phyloP scores from a whole-genome alignment of 2,888 invertebrate genomes.

The Perizoma affinitatum region DNA sequence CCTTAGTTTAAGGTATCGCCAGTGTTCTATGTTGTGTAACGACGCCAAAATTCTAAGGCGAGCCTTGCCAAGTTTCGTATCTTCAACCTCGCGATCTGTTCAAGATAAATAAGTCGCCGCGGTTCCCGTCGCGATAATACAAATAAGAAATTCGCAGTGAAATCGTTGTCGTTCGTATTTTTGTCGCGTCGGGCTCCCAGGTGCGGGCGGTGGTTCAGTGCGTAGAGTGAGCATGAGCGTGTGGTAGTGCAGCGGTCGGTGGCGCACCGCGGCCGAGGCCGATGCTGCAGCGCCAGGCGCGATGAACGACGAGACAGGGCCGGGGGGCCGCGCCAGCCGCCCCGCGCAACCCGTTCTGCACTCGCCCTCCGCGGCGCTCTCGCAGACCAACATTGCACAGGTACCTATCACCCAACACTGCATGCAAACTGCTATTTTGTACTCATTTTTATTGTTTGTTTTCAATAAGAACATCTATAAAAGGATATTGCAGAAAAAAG shows the following conservation, averaged over 20 bases:
- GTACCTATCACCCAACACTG: slow-evolving; percentile 32
- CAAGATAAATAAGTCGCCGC: slow-evolving; percentile 40
- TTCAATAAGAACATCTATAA: too few species aligned
- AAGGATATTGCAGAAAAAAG: too few species aligned
- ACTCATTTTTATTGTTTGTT: neutral
- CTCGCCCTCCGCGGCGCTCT: slow-evolving; percentile 60
- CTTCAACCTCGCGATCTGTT: slow-evolving; percentile 51
- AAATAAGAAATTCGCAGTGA: slow-evolving; percentile 44
- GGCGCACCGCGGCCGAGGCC: slow-evolving; percentile 59
- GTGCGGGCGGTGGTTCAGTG: slow-evolving; percentile 17
- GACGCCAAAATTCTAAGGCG: slow-evolving; percentile 69
- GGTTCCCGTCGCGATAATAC: slow-evolving; percentile 39
- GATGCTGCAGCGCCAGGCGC: slow-evolving; percentile 69
- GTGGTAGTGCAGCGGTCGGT: slow-evolving; percentile 30
- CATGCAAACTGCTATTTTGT: neutral
- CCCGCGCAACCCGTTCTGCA: slow-evolving; percentile 39
- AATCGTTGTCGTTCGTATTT: slow-evolving; percentile 38
- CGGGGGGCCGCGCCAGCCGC: slow-evolving; percentile 49
- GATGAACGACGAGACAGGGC: slow-evolving; percentile 77
- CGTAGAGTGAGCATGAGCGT: slow-evolving; percentile 7
- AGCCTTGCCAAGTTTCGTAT: slow-evolving; percentile 71
- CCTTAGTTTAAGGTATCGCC: slow-evolving; percentile 74
- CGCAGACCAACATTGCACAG: slow-evolving; percentile 62
- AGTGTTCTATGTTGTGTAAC: slow-evolving; percentile 79
- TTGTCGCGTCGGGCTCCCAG: slow-evolving; percentile 32